Evolutionary conservation across 2,113 vertebrate genomes (phyloP), one percentile per base, ranked within the genome.

Genomic region (Macquaria ambigua): DNA sequence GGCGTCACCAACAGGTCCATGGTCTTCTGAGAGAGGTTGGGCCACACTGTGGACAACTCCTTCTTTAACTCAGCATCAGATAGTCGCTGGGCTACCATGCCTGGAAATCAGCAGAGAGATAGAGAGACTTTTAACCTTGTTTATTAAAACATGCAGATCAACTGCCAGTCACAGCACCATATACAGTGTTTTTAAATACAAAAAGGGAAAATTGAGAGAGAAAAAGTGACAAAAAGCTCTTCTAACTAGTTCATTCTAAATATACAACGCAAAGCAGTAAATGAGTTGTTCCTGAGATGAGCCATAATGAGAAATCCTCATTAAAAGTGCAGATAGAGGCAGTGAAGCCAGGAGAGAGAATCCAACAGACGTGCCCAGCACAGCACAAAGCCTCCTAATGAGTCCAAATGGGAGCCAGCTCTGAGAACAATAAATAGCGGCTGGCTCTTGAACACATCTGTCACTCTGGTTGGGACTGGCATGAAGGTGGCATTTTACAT

Each of bases 1-100:
- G 98, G 97, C 0, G 98, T 98, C 76, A 99, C 98, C 92, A 99
- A 89, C 72, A 99, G 90, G 86, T 99, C 97, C 95, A 99, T 91
- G 6, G 97, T 97, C 92, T 99, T 99, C 90, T 97, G 97, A 25
- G 98, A 98, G 7, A 99, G 96, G 70, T 94, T 98, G 76, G 98
- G 97, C 98, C 98, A 99, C 81, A 99, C 97, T 0, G 96, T 95
- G 0, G 96, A 93, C 77, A 99, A 95, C 92, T 99, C 98, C 91
- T 99, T 99, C 82, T 97, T 96, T 66, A 99, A 72, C 87, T 98
- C 97, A 0, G 97, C 97, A 0, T 99, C 98, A 21, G 95, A 96
- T 74, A 98, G 93, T 67, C 98, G 97, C 92, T 99, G 98, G 76
- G 96, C 96, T 0, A 97, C 94, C 48, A 98, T 97, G 0, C 97